phyloP scores from a whole-genome alignment of 1,140 invertebrate species.

The Cydia amplana region DNA sequence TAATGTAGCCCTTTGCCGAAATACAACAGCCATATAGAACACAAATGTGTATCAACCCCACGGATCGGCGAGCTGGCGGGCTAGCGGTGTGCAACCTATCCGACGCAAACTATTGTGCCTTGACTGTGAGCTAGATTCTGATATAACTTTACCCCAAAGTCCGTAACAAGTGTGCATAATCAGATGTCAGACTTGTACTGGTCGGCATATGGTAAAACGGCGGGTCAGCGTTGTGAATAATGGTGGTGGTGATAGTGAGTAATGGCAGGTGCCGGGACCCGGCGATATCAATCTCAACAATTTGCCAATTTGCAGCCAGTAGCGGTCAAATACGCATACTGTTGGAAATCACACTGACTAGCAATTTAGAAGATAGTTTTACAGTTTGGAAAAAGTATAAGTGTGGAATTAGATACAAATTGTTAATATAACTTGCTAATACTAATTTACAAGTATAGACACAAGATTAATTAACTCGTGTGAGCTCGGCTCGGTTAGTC shows the following conservation, averaged over 20 bases:
- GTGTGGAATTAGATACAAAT: neutral
- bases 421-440: neutral
- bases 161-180: neutral
- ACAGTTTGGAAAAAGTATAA: neutral
- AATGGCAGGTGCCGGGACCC: conserved; percentile 5
- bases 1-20: neutral
- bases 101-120: neutral
- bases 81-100: neutral
- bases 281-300: conserved; percentile 30
- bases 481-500: too few species aligned
- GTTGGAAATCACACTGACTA: neutral
- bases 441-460: too few species aligned
- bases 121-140: neutral
- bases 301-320: conserved; percentile 23
- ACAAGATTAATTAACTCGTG: too few species aligned
- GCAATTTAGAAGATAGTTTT: neutral
- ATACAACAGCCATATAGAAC: neutral
- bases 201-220: neutral
- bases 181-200: neutral
- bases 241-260: conserved; percentile 26
- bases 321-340: neutral
- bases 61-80: neutral
- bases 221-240: neutral
- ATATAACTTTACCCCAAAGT: neutral
- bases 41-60: neutral